Conservation (phyloP, 1,140 invertebrate genomes). For the Aphelenchoides besseyi region DNA sequence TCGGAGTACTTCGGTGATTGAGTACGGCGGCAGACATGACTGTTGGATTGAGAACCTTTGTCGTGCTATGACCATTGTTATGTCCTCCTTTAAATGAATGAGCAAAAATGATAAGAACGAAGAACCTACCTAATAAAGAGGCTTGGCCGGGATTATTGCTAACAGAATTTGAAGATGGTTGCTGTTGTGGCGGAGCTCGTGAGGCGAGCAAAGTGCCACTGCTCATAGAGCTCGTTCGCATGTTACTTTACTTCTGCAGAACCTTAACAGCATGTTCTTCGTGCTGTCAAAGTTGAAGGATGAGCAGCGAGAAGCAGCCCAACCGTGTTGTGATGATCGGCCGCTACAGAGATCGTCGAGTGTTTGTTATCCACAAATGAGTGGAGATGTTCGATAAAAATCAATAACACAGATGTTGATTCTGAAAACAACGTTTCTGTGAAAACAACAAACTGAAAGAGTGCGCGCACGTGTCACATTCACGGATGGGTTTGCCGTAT, state of each 20-base stretch:
- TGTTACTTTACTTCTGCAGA: conserved; percentile 20
- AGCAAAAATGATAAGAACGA: neutral
- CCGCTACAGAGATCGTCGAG: neutral
- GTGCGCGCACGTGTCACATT: too few relatives aligned
- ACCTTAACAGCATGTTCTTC: conserved; percentile 30
- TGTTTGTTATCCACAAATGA: too few relatives aligned
- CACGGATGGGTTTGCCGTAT: too few relatives aligned
- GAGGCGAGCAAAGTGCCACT: conserved; percentile 27
- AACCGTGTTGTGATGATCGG: neutral
- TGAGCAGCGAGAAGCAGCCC: neutral
- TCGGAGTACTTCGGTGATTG: neutral
- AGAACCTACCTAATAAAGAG: neutral
- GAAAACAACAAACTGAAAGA: too few relatives aligned
- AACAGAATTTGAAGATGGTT: neutral
- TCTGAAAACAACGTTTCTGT: too few relatives aligned
- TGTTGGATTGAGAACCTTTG: conserved; percentile 13
- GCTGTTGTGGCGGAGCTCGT: conserved; percentile 4
- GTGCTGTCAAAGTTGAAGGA: neutral
- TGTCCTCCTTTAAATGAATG: neutral
- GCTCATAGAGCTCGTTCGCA: conserved; percentile 37
- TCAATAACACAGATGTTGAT: too few relatives aligned
- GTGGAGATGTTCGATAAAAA: too few relatives aligned
- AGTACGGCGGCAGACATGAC: conserved; percentile 16
- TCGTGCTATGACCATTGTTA: neutral
- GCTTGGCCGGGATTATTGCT: neutral